phyloP scores from a whole-genome alignment of 2,113 vertebrate species.

The Synodontis membranacea region DNA sequence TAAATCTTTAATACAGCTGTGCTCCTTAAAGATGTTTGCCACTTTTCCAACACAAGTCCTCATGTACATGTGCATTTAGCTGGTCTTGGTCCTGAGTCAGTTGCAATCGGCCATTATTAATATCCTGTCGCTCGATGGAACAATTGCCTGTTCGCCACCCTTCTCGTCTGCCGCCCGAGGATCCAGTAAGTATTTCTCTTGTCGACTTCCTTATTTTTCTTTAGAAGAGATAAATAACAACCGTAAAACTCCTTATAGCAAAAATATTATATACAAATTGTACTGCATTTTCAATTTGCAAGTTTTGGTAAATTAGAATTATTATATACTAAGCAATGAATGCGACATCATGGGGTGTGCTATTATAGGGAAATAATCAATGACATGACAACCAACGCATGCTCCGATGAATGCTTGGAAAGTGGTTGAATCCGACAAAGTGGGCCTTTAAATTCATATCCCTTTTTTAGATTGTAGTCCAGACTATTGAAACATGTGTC shows the following conservation, averaged over 20 bases:
- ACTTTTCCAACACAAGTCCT: not conserved
- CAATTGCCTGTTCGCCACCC: constrained; percentile 79
- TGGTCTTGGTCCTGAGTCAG: constrained; percentile 81
- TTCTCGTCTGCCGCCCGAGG: constrained; percentile 77
- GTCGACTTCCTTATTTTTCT: not conserved
- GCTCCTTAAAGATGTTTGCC: not conserved
- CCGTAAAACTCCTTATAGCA: not conserved
- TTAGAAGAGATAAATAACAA: not conserved
- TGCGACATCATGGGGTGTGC: not conserved
- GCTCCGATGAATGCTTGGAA: no score
- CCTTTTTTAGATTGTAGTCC: not conserved
- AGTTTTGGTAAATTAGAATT: not conserved
- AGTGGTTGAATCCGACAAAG: no score
- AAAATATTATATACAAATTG: not conserved
- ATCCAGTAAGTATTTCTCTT: constrained; percentile 72
- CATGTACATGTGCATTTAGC: constrained; percentile 61
- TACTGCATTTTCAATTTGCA: not conserved
- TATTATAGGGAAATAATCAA: not conserved
- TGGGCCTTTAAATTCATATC: no score
- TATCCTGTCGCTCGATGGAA: constrained; percentile 68
- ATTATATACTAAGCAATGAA: not conserved
- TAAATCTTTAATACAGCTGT: not conserved
- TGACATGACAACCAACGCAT: no score
- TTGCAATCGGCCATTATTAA: constrained; percentile 82
- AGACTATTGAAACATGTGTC: not conserved